These are phyloP conservation scores for Corydoras maculifer DNA, from an alignment of 2,113 vertebrate genomes.

Conservation along the genomic window DNA sequence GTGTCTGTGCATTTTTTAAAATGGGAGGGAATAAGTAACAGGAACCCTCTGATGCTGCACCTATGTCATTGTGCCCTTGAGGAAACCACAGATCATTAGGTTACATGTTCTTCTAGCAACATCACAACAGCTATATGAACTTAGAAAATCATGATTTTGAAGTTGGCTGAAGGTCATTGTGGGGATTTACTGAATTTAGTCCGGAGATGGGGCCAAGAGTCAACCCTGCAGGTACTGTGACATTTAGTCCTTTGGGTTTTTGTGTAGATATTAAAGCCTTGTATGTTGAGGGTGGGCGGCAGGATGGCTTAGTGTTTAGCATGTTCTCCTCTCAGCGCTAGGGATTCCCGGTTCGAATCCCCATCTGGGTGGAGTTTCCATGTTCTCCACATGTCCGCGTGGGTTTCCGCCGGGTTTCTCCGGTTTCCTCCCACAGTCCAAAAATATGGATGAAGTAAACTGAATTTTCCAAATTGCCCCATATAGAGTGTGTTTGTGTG, in stretches of 20 bases:
- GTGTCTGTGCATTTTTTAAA: slow-evolving; percentile 2
- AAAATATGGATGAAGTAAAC: no score
- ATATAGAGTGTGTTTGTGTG: no score
- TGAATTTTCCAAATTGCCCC: no score
- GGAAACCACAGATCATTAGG: slow-evolving; percentile 15
- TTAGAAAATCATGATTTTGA: slow-evolving; percentile 8
- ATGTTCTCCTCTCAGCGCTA: no score
- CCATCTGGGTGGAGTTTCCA: no score
- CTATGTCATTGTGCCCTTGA: slow-evolving; percentile 28
- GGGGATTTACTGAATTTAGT: not conserved
- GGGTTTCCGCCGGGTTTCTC: no score
- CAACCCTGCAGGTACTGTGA: slow-evolving; percentile 41
- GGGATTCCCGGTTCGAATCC: no score
- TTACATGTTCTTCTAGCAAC: slow-evolving; percentile 20
- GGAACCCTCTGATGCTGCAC: slow-evolving; percentile 27
- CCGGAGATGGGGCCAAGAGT: slow-evolving; percentile 36
- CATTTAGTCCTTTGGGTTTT: not conserved
- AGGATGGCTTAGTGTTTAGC: no score
- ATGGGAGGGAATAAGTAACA: slow-evolving; percentile 23
- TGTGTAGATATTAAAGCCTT: not conserved
- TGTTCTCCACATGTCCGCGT: no score
- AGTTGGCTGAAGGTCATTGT: slow-evolving; percentile 6
- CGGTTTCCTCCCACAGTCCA: no score
- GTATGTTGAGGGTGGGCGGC: not conserved
- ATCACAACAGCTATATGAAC: not conserved